Percentiles rank a stretch among this genome's conserved stretches.
These are phyloP conservation scores for Galbula dea DNA, from an alignment of 2,113 vertebrate species.

Conservation along the genomic window DNA sequence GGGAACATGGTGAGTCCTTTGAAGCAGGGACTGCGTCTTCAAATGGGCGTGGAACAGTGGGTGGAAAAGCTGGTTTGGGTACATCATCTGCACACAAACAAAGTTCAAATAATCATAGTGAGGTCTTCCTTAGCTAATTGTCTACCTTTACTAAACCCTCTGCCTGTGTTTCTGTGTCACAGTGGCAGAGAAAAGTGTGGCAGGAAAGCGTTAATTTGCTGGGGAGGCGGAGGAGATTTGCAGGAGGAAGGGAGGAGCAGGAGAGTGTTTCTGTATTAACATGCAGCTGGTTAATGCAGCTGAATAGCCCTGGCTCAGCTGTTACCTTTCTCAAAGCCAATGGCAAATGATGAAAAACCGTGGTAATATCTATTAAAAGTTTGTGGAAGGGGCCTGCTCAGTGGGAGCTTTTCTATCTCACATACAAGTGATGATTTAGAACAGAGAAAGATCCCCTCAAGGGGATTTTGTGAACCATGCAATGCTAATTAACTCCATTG, in stretches of 20 bases:
- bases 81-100: not conserved
- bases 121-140: not conserved
- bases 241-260: not conserved
- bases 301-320: conserved; percentile 57
- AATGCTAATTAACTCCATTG: conserved; percentile 77
- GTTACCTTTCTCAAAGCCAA: conserved; percentile 65
- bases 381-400: conserved; percentile 60
- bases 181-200: not conserved
- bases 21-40: not conserved
- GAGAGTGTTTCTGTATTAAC: conserved; percentile 49
- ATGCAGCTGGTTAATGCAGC: conserved; percentile 66
- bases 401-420: conserved; percentile 57
- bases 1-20: not conserved
- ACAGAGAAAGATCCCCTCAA: conserved; percentile 61
- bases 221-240: not conserved
- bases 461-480: conserved; percentile 69
- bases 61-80: not conserved
- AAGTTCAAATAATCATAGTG: not conserved
- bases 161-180: not conserved
- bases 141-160: not conserved
- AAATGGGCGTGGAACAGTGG: not conserved
- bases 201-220: conserved; percentile 55
- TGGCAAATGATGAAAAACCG: conserved; percentile 53
- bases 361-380: conserved; percentile 59
- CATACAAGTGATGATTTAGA: conserved; percentile 70